A percentile compares a stretch with the other conserved stretches of the same genome.
These are phyloP conservation scores for Oncorhynchus keta DNA, from an alignment of 2,113 vertebrate species.

Conservation along the genomic window DNA sequence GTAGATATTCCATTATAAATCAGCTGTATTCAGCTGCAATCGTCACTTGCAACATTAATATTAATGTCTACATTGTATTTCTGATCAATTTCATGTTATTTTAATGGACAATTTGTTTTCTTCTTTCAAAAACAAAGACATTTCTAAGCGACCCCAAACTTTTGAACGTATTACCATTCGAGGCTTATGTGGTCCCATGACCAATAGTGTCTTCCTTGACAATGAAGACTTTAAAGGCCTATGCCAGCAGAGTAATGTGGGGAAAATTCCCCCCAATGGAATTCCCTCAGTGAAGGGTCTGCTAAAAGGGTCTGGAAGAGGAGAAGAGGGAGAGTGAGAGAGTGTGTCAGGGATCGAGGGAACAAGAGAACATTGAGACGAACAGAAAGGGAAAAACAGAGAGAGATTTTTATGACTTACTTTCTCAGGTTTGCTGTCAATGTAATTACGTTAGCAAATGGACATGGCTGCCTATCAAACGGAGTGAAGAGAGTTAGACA, in stretches of 20 bases:
- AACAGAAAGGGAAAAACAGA: constrained; percentile 16
- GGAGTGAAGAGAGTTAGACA: not conserved
- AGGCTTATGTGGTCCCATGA: constrained; percentile 8
- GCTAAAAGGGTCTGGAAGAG: not conserved
- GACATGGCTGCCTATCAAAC: not conserved
- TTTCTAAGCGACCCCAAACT: constrained; percentile 13
- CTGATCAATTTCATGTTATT: too few relatives aligned
- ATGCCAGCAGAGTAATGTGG: constrained; percentile 53
- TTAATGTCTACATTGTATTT: too few relatives aligned
- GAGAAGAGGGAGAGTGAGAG: constrained; percentile 27
- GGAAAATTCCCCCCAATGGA: constrained; percentile 53
- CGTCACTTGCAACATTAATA: too few relatives aligned
- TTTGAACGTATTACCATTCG: not conserved
- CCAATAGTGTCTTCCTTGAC: constrained; percentile 15
- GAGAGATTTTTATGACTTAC: constrained; percentile 45
- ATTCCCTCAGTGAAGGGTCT: constrained; percentile 54
- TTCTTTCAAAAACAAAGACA: not conserved
- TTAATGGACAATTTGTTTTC: too few relatives aligned
- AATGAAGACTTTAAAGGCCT: constrained; percentile 48
- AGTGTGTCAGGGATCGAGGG: constrained; percentile 23
- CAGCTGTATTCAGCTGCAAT: too few relatives aligned
- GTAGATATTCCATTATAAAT: too few relatives aligned
- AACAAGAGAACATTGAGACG: constrained; percentile 15
- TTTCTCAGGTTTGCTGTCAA: constrained; percentile 44
- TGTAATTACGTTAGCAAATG: constrained; percentile 13